phyloP scores from a whole-genome alignment of 1,140 invertebrate genomes.

The Melipona quadrifasciata region DNA sequence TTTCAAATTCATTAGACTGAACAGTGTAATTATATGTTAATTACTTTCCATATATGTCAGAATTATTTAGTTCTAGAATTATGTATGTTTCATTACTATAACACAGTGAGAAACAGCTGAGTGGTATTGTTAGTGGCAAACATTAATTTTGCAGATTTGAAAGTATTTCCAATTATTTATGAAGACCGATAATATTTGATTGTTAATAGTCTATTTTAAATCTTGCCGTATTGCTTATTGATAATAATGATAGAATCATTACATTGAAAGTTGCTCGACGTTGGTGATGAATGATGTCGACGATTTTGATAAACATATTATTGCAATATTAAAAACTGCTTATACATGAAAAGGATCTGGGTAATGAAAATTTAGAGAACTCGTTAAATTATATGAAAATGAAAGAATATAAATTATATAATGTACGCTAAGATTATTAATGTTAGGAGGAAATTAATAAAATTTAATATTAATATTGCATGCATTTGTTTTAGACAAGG shows the following conservation, averaged over 20 bases:
- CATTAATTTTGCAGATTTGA: constrained; percentile 19
- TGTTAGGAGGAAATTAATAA: neutral
- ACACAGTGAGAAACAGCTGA: neutral
- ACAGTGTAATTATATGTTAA: neutral
- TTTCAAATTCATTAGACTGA: constrained; percentile 1
- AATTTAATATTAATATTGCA: constrained; percentile 1
- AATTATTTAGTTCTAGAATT: neutral
- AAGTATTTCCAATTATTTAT: neutral
- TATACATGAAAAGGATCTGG: neutral
- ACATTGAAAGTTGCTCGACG: neutral
- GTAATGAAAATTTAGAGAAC: neutral
- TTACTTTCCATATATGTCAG: no score
- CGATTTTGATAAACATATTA: constrained; percentile 15
- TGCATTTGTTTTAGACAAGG: constrained; percentile 9
- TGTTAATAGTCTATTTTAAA: neutral
- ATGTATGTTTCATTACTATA: constrained; percentile 2
- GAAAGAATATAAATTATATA: neutral
- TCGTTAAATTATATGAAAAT: neutral
- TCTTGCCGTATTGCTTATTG: neutral
- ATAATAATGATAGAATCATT: neutral
- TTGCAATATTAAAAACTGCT: constrained; percentile 7
- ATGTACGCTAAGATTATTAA: constrained; percentile 17
- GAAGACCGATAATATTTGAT: neutral
- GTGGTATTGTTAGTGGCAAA: neutral
- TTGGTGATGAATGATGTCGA: neutral